A percentile compares a stretch with the other conserved stretches of the same genome.
These are phyloP conservation scores for Zonitis immaculata DNA, from an alignment of 2,888 invertebrate species.

Conservation along the genomic window DNA sequence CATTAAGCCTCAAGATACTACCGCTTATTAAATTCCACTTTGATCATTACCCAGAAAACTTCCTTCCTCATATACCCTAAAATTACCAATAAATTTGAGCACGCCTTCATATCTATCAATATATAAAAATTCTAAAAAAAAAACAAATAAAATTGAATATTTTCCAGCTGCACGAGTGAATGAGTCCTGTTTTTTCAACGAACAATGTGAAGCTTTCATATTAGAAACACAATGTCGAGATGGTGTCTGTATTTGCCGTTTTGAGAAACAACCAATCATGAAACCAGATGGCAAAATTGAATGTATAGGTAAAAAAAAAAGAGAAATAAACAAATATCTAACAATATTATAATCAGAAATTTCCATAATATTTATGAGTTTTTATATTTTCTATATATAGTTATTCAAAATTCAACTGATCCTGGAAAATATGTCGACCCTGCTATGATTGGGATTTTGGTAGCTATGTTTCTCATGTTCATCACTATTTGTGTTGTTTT, in stretches of 20 bases:
- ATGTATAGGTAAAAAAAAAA: conserved; percentile 76
- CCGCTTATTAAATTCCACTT: not conserved
- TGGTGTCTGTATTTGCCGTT: conserved; percentile 72
- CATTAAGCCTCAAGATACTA: too few species aligned
- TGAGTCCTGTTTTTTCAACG: conserved; percentile 77
- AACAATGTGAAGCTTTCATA: conserved; percentile 73
- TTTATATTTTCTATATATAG: conserved; percentile 34
- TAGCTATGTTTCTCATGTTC: conserved; percentile 90
- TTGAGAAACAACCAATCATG: conserved; percentile 69
- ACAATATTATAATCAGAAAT: too few species aligned
- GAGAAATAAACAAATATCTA: too few species aligned
- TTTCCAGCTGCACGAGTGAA: conserved; percentile 72
- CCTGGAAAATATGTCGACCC: conserved; percentile 73
- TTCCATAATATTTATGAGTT: not conserved
- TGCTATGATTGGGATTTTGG: conserved; percentile 85
- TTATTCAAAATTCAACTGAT: conserved; percentile 57
- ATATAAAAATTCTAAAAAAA: too few species aligned
- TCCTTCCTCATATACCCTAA: too few species aligned
- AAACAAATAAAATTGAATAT: too few species aligned
- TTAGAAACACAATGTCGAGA: conserved; percentile 76
- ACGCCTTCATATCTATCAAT: too few species aligned
- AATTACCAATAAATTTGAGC: not conserved
- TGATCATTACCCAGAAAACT: not conserved
- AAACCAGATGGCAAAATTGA: conserved; percentile 66
- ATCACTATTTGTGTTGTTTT: conserved; percentile 90